A percentile compares a stretch with the other conserved stretches of the same genome.
Conservation (phyloP, 2,113 vertebrate species). For the Spea bombifrons region DNA sequence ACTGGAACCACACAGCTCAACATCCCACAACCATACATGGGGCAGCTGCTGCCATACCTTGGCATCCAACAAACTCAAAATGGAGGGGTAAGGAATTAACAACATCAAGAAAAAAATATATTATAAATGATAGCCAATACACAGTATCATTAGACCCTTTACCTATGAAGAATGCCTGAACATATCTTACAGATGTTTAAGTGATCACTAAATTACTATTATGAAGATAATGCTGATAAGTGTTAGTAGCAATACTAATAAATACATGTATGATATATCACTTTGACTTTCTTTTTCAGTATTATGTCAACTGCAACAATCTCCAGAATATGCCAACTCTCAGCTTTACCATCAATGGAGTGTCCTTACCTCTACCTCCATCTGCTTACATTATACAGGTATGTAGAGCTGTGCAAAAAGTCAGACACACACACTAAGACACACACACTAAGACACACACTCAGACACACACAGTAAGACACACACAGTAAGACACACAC, state of each 20-base stretch:
- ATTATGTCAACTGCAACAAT: conserved; percentile 58
- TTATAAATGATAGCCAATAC: too few relatives aligned
- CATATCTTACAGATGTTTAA: too few relatives aligned
- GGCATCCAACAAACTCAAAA: conserved; percentile 56
- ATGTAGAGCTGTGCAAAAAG: background rate
- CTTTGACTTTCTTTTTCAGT: conserved; percentile 49
- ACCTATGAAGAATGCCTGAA: too few relatives aligned
- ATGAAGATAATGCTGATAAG: too few relatives aligned
- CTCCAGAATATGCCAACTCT: conserved; percentile 59
- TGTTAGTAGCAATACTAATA: background rate
- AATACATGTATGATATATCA: background rate
- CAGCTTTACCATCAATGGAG: conserved; percentile 58
- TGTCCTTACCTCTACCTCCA: conserved; percentile 53
- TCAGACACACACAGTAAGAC: too few relatives aligned
- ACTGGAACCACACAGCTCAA: conserved; percentile 63
- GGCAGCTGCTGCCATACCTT: conserved; percentile 55
- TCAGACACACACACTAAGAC: too few relatives aligned
- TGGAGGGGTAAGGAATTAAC: conserved; percentile 52
- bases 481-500: too few relatives aligned
- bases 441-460: too few relatives aligned
- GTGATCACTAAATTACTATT: too few relatives aligned
- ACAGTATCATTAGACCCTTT: too few relatives aligned
- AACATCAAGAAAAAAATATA: too few relatives aligned
- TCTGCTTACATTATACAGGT: conserved; percentile 58
- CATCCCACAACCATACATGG: conserved; percentile 53